A percentile compares a stretch with the other conserved stretches of the same genome.
phyloP scores from a whole-genome alignment of 2,888 invertebrate genomes.

The Sturmia bella region DNA sequence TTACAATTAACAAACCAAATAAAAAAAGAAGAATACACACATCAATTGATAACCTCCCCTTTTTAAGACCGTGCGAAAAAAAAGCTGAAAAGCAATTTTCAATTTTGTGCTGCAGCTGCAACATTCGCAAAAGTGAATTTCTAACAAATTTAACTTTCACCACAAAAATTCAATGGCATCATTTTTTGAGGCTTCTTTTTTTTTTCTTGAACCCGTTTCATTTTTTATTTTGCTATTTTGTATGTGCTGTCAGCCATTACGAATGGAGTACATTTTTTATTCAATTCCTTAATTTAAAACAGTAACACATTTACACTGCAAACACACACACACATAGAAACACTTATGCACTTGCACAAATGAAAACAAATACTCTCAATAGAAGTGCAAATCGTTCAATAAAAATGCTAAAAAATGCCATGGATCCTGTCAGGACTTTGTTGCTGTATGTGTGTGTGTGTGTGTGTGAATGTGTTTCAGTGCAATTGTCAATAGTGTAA shows the following conservation, averaged over 20 bases:
- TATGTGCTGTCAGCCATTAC: conserved; percentile 48
- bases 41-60: not conserved
- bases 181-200: conserved; percentile 20
- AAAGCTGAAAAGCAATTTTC: not conserved
- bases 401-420: conserved; percentile 12
- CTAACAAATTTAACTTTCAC: conserved; percentile 46
- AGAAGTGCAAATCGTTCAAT: conserved; percentile 21
- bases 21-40: not conserved
- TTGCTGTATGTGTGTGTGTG: conserved; percentile 16
- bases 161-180: conserved; percentile 62
- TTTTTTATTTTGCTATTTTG: conserved; percentile 7
- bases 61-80: not conserved
- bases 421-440: conserved; percentile 12
- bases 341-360: too few species aligned
- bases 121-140: conserved; percentile 25
- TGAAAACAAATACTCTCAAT: conserved; percentile 18
- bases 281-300: conserved; percentile 56
- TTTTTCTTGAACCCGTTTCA: not conserved
- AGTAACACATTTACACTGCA: conserved; percentile 29
- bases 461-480: too few species aligned
- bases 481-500: conserved; percentile 64
- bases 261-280: conserved; percentile 56
- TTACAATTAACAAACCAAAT: not conserved
- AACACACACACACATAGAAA: conserved; percentile 23
- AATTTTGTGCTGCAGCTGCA: conserved; percentile 26